phyloP scores from a whole-genome alignment of 2,797 vertebrate species.

The Hybognathus amarus region DNA sequence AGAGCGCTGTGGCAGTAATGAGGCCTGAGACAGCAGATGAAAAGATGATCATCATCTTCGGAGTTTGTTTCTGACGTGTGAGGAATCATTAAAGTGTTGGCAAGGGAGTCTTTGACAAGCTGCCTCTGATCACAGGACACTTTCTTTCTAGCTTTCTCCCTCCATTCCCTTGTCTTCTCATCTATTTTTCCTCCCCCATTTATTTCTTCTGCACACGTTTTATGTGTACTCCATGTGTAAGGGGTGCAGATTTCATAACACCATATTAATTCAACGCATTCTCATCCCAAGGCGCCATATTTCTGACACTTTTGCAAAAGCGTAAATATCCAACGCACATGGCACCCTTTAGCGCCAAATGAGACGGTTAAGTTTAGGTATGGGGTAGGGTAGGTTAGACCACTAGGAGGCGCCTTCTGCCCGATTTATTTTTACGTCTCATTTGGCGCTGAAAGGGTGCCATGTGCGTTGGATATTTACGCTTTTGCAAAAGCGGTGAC shows the following conservation, averaged over 20 bases:
- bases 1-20: slow-evolving; percentile 32
- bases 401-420: too few relatives aligned
- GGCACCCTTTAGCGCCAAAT: too few relatives aligned
- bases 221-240: slow-evolving; percentile 7
- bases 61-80: slow-evolving; percentile 46
- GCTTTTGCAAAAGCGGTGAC: too few relatives aligned
- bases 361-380: too few relatives aligned
- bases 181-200: slow-evolving; percentile 3
- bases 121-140: slow-evolving; percentile 43
- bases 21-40: slow-evolving; percentile 50
- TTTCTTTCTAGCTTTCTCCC: slow-evolving; percentile 28
- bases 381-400: too few relatives aligned
- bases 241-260: neutral
- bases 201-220: neutral
- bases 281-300: too few relatives aligned
- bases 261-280: neutral
- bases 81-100: slow-evolving; percentile 40
- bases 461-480: too few relatives aligned
- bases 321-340: too few relatives aligned
- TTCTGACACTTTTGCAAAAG: too few relatives aligned
- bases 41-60: slow-evolving; percentile 37
- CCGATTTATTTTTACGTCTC: too few relatives aligned
- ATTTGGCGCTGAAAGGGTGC: too few relatives aligned
- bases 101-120: slow-evolving; percentile 38
- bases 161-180: slow-evolving; percentile 2